Evolutionary conservation across 2,113 vertebrate species (phyloP).

Genomic region (Onychorhynchus coronatus): DNA sequence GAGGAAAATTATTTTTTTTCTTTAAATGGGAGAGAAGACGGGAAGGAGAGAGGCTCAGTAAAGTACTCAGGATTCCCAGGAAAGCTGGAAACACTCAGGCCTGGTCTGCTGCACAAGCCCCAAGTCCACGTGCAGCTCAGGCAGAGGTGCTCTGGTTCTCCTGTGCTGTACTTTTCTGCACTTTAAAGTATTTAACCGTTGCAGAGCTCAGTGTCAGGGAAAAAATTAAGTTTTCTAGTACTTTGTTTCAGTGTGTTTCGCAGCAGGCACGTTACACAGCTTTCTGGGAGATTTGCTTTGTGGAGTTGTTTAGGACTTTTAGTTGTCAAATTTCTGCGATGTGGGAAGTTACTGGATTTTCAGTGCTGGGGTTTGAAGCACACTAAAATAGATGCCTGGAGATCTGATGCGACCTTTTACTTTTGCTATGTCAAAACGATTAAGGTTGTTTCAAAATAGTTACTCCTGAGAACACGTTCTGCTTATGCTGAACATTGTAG

Average conservation of each 20-base stretch:
- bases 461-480: not conserved
- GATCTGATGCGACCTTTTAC: slow-evolving; percentile 6
- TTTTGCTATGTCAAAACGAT: slow-evolving; percentile 24
- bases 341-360: not conserved
- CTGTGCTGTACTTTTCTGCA: not conserved
- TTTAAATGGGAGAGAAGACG: not conserved
- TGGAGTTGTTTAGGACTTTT: not conserved
- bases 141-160: not conserved
- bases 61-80: not conserved
- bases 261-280: not conserved
- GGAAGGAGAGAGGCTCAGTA: not conserved
- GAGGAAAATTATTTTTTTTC: not conserved
- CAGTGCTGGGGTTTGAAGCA: not conserved
- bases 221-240: not conserved
- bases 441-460: not conserved
- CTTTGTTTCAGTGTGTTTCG: not conserved
- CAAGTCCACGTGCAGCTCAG: not conserved
- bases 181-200: not conserved
- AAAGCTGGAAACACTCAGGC: not conserved
- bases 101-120: not conserved
- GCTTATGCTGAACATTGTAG: not conserved
- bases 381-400: not conserved
- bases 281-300: not conserved
- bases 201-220: not conserved
- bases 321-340: not conserved